Base-by-base conservation (phyloP, 2,888 invertebrate species). In the Mechanitis mazaeus region DNA sequence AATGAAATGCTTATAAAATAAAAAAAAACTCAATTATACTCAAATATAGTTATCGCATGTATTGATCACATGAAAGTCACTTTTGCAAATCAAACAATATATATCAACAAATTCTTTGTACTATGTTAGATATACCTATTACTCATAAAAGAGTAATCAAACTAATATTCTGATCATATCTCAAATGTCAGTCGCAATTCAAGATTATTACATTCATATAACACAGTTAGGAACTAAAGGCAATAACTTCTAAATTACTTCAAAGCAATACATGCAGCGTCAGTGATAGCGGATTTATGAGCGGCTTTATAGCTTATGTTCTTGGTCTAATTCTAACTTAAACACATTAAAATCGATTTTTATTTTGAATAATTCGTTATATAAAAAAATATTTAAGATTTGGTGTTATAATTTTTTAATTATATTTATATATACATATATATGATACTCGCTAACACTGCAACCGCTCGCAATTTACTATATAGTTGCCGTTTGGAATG, bases 161-260 rank as follows among this genome's bases (percentile, higher is more conserved):
- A 50, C 7, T 31, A 11, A 50, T 50, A 50, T 50, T 31, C 28
- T 11, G 28, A 50, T 31, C 28, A 31, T 9, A 50, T 50, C 50
- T 50, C 50, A 31, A 42, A 42, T 50, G 31, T 50, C 50, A 50
- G 31, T 31, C 6, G 11, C 50, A 50, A 31, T 50, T 50, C 50
- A 31, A 50, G 7, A 50, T 50, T 20, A 50, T 50, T n/a, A 50
- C 35, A 45, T 46, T 50, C 50, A 57, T 11, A 47, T 50, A 60
- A 55, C 33, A 33, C 42, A 54, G 63, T 65, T 63, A 46, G 60
- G 61, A 63, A 63, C 54, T 42, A 45, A 38, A 58, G 54, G 63
- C 54, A 58, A 63, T 65, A 65, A 63, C 65, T 63, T 57, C 57
- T 59, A 53, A 60, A 58, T 59, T 64, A 59, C 60, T 59, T 60